A percentile compares a stretch with the other conserved stretches of the same genome.
Evolutionary conservation across 1,140 invertebrate species (phyloP).

Genomic region (Planococcus citri): DNA sequence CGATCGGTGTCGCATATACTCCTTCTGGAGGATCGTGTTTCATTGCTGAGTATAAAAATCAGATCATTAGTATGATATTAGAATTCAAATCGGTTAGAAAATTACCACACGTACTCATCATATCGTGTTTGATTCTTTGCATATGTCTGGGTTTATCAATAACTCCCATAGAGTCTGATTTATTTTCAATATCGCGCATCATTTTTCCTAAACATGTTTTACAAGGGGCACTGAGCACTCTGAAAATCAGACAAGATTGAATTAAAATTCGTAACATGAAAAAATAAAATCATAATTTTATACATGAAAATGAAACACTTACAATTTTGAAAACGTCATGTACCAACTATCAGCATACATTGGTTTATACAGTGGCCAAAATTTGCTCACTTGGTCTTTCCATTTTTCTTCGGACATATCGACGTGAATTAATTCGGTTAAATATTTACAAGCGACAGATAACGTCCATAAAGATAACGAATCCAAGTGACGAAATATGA

Average conservation of each 20-base stretch:
- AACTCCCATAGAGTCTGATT: slow-evolving; percentile 39
- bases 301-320: slow-evolving; percentile 21
- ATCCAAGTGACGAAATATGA: slow-evolving; percentile 79
- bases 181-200: slow-evolving; percentile 24
- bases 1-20: slow-evolving; percentile 74
- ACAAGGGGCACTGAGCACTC: slow-evolving; percentile 66
- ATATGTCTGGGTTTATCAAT: slow-evolving; percentile 59
- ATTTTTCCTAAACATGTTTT: slow-evolving; percentile 70
- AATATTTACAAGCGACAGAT: slow-evolving; percentile 70
- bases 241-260: too few species aligned
- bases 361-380: slow-evolving; percentile 75
- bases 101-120: slow-evolving; percentile 41
- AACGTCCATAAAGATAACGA: slow-evolving; percentile 80
- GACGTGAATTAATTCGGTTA: slow-evolving; percentile 62
- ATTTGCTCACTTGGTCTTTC: slow-evolving; percentile 53
- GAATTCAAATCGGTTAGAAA: not conserved
- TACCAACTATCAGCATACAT: slow-evolving; percentile 63
- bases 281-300: not conserved
- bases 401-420: slow-evolving; percentile 62
- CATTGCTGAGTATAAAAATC: slow-evolving; percentile 37
- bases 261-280: not conserved
- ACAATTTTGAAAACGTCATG: slow-evolving; percentile 45
- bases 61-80: not conserved
- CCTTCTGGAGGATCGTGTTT: slow-evolving; percentile 76
- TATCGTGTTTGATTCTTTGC: slow-evolving; percentile 57